phyloP scores from a whole-genome alignment of 2,888 invertebrate genomes.

The Sylvicola fuscatus region DNA sequence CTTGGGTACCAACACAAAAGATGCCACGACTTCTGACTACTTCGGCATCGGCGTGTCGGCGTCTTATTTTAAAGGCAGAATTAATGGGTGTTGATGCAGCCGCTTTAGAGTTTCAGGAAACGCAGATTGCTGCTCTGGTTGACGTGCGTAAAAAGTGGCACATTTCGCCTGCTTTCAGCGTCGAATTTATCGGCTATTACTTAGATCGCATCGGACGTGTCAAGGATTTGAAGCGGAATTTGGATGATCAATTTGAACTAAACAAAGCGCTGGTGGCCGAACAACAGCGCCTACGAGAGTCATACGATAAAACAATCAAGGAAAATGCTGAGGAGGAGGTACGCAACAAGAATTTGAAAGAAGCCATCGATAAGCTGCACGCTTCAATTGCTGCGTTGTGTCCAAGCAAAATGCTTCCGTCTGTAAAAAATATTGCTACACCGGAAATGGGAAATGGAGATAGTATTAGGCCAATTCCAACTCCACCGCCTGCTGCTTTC shows the following conservation, averaged over 20 bases:
- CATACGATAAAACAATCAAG: slow-evolving; percentile 47
- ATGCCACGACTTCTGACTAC: slow-evolving; percentile 81
- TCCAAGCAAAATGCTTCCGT: slow-evolving; percentile 35
- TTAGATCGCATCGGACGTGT: slow-evolving; percentile 71
- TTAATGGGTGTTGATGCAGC: slow-evolving; percentile 77
- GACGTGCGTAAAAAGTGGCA: slow-evolving; percentile 89
- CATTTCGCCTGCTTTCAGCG: slow-evolving; percentile 81
- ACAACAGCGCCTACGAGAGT: slow-evolving; percentile 49
- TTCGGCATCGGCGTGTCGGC: slow-evolving; percentile 70
- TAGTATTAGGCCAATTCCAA: slow-evolving; percentile 17
- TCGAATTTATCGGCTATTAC: slow-evolving; percentile 88
- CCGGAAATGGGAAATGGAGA: slow-evolving; percentile 11
- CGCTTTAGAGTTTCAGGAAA: slow-evolving; percentile 61
- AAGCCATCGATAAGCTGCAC: slow-evolving; percentile 39
- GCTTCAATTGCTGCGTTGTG: slow-evolving; percentile 36
- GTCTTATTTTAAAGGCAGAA: slow-evolving; percentile 65
- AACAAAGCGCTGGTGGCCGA: slow-evolving; percentile 56
- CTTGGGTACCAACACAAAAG: slow-evolving; percentile 92
- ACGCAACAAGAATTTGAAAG: slow-evolving; percentile 35
- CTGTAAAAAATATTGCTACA: slow-evolving; percentile 33
- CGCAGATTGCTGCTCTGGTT: slow-evolving; percentile 56
- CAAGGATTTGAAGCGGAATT: slow-evolving; percentile 51
- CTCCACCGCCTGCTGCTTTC: slow-evolving; percentile 8
- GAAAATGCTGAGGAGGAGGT: slow-evolving; percentile 36
- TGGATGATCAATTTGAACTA: slow-evolving; percentile 51